phyloP scores from a whole-genome alignment of 2,797 vertebrate genomes.

The Pachyuromys duprasi region DNA sequence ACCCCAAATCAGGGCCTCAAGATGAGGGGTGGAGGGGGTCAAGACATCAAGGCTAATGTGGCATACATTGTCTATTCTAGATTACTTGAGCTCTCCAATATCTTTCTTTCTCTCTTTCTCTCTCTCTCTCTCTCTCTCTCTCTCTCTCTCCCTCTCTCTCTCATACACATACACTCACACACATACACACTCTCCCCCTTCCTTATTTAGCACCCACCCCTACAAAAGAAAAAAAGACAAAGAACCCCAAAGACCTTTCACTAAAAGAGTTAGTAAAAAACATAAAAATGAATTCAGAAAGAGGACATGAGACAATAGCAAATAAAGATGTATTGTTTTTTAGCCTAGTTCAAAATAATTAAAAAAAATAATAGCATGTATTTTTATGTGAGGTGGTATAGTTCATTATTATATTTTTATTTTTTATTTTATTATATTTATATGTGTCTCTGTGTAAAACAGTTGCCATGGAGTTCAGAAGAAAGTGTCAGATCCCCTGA shows the following conservation, averaged over 20 bases:
- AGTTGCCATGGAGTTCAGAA: neutral
- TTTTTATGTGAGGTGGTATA: neutral
- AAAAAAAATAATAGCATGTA: neutral
- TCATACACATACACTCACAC: neutral
- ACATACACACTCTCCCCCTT: neutral
- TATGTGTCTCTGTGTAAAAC: neutral
- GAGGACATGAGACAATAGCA: neutral
- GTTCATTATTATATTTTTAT: neutral
- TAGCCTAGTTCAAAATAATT: neutral
- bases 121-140: neutral
- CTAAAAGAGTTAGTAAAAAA: slow-evolving; percentile 30
- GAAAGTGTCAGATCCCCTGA: neutral
- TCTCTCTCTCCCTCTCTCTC: neutral
- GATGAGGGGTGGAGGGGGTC: no score
- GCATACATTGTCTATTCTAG: no score
- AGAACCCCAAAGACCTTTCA: neutral
- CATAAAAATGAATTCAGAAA: neutral
- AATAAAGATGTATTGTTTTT: neutral
- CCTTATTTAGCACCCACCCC: neutral
- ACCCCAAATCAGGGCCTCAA: neutral
- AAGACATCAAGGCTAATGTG: neutral
- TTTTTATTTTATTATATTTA: neutral
- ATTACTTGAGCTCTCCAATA: neutral
- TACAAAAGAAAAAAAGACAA: neutral
- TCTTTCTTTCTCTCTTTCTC: neutral